A percentile compares a stretch with the other conserved stretches of the same genome.
These are phyloP conservation scores for Sciurus niger DNA, from an alignment of 2,113 vertebrate species.

Conservation along the genomic window DNA sequence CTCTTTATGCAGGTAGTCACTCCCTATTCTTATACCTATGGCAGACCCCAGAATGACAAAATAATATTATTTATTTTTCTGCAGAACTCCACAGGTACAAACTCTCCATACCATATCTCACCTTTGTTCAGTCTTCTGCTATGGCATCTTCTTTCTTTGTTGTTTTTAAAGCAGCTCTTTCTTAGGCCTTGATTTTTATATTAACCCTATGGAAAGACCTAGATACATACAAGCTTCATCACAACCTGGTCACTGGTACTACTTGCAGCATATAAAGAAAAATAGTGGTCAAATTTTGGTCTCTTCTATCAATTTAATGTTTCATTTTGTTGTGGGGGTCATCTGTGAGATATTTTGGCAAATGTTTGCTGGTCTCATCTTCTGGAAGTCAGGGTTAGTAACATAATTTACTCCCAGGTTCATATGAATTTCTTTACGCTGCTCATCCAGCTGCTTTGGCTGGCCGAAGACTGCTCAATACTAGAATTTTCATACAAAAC, in stretches of 20 bases:
- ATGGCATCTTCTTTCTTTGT: not conserved
- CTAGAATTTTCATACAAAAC: slow-evolving; percentile 69
- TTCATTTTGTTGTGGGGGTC: not conserved
- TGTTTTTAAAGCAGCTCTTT: not conserved
- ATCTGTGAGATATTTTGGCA: slow-evolving; percentile 72
- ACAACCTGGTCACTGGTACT: not conserved
- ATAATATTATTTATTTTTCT: slow-evolving; percentile 2
- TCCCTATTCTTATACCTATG: not conserved
- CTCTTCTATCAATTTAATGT: slow-evolving; percentile 49
- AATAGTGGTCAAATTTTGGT: slow-evolving; percentile 43
- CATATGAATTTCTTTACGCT: slow-evolving; percentile 63
- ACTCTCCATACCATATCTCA: not conserved
- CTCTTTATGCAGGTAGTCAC: not conserved
- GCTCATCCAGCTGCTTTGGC: slow-evolving; percentile 73
- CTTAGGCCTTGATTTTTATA: slow-evolving; percentile 52
- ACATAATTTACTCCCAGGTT: slow-evolving; percentile 66
- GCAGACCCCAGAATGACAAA: not conserved
- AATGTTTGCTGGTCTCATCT: slow-evolving; percentile 67
- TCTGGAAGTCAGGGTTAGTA: slow-evolving; percentile 67
- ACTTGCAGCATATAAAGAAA: slow-evolving; percentile 46
- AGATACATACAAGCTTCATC: slow-evolving; percentile 5
- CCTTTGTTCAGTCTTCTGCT: not conserved
- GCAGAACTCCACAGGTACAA: not conserved
- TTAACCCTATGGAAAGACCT: slow-evolving; percentile 35
- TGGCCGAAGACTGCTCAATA: slow-evolving; percentile 64